Conservation (phyloP, 2,797 vertebrate species). For the Phrynocephalus vlangalii region DNA sequence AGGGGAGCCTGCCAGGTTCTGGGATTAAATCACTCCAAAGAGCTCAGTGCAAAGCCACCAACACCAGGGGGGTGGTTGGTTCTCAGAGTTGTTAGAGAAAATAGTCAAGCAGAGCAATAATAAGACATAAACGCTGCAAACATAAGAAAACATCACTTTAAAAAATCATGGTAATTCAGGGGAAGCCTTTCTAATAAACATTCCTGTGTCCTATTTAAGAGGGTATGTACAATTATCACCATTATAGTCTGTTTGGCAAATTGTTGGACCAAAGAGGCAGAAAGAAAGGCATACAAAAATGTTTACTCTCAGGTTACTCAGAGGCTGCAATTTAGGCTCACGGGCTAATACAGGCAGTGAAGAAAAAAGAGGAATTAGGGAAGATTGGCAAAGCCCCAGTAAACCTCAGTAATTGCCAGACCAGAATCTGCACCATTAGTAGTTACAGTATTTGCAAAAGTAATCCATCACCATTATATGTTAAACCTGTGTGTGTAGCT, state of each 20-base stretch:
- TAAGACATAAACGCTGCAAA: slow-evolving; percentile 66
- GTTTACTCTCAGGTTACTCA: neutral
- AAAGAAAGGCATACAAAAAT: neutral
- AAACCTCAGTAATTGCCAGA: neutral
- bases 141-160: slow-evolving; percentile 51
- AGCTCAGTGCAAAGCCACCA: slow-evolving; percentile 68
- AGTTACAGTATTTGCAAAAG: too few relatives aligned
- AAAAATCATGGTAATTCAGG: slow-evolving; percentile 57
- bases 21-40: slow-evolving; percentile 77
- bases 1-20: slow-evolving; percentile 63
- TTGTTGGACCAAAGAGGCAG: too few relatives aligned
- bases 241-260: slow-evolving; percentile 23
- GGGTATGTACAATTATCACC: slow-evolving; percentile 59
- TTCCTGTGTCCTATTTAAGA: slow-evolving; percentile 57
- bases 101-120: slow-evolving; percentile 61
- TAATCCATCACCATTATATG: too few relatives aligned
- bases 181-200: slow-evolving; percentile 61
- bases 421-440: too few relatives aligned
- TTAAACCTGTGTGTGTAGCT: too few relatives aligned
- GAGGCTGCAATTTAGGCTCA: neutral
- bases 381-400: neutral
- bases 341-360: neutral
- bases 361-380: neutral
- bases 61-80: slow-evolving; percentile 57
- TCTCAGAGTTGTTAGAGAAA: slow-evolving; percentile 58